Percentiles rank a stretch among this genome's conserved stretches.
phyloP scores from a whole-genome alignment of 2,888 invertebrate genomes.

The Drosophila nigricruria region DNA sequence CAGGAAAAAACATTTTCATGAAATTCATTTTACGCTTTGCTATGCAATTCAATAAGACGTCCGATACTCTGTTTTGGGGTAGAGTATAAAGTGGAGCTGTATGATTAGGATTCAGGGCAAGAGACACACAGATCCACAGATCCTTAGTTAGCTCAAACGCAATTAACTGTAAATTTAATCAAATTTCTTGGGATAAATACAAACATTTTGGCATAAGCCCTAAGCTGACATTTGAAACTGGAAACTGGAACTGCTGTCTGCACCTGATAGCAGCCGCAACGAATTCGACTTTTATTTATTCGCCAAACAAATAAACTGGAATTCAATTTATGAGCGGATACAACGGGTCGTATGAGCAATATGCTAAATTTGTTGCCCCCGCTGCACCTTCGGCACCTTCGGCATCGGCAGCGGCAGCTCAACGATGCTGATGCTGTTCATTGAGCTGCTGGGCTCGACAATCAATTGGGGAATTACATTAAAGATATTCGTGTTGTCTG shows the following conservation, averaged over 20 bases:
- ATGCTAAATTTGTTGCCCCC: slow-evolving; percentile 25
- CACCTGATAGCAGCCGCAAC: slow-evolving; percentile 30
- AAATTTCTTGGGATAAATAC: slow-evolving; percentile 11
- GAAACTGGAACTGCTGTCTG: slow-evolving; percentile 13
- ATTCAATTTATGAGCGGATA: slow-evolving; percentile 50
- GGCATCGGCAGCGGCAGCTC: no score
- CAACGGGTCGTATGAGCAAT: slow-evolving; percentile 48
- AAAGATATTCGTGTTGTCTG: slow-evolving; percentile 12
- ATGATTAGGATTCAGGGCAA: not conserved
- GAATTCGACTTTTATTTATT: slow-evolving; percentile 44
- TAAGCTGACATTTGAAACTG: slow-evolving; percentile 15
- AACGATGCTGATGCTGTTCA: slow-evolving; percentile 48
- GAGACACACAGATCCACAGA: not conserved
- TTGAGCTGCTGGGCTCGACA: slow-evolving; percentile 41
- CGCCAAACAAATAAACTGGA: slow-evolving; percentile 48
- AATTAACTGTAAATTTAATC: slow-evolving; percentile 22
- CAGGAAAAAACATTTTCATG: slow-evolving; percentile 20
- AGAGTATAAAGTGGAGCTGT: not conserved
- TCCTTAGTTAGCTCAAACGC: slow-evolving; percentile 18
- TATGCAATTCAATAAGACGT: slow-evolving; percentile 38
- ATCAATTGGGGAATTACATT: slow-evolving; percentile 66
- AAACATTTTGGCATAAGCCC: not conserved
- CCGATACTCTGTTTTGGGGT: slow-evolving; percentile 1
- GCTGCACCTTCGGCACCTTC: not conserved
- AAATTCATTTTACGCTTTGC: slow-evolving; percentile 46